These are phyloP conservation scores for Uria aalge DNA, from an alignment of 2,113 vertebrate species.

Conservation along the genomic window DNA sequence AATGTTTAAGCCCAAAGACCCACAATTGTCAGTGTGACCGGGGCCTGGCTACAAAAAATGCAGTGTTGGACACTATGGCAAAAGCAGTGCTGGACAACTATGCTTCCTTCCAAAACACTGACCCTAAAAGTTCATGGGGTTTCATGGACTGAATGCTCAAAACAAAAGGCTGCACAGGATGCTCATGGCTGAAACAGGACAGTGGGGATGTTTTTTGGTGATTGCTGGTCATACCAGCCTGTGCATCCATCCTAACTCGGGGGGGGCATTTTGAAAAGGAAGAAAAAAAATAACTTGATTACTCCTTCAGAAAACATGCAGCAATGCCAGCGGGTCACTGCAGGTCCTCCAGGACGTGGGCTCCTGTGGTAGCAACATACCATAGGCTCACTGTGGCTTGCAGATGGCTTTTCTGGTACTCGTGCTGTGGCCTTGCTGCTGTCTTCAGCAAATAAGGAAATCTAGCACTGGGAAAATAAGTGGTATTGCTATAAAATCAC, in stretches of 20 bases:
- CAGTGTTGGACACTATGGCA: not conserved
- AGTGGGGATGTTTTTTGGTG: rapidly evolving
- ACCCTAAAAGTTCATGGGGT: not conserved
- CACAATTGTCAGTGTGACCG: not conserved
- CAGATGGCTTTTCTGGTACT: not conserved
- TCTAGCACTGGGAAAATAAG: not conserved
- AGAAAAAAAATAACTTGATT: not conserved
- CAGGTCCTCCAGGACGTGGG: rapidly evolving
- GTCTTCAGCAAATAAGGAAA: not conserved
- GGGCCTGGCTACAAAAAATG: not conserved
- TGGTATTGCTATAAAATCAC: not conserved
- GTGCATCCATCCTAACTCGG: not conserved
- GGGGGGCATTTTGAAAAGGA: not conserved
- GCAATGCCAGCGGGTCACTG: not conserved
- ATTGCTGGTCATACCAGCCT: not conserved
- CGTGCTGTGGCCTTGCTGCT: not conserved
- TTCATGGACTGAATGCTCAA: not conserved
- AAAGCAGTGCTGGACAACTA: not conserved
- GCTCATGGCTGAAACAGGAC: not conserved
- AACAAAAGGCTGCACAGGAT: not conserved
- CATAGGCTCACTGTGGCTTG: not conserved
- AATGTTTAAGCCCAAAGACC: not conserved
- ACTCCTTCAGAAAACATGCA: not conserved
- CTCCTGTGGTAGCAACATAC: not conserved
- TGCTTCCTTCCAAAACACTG: not conserved